These are phyloP conservation scores for Diachrysia chrysitis DNA, from an alignment of 2,888 invertebrate species.

Conservation along the genomic window DNA sequence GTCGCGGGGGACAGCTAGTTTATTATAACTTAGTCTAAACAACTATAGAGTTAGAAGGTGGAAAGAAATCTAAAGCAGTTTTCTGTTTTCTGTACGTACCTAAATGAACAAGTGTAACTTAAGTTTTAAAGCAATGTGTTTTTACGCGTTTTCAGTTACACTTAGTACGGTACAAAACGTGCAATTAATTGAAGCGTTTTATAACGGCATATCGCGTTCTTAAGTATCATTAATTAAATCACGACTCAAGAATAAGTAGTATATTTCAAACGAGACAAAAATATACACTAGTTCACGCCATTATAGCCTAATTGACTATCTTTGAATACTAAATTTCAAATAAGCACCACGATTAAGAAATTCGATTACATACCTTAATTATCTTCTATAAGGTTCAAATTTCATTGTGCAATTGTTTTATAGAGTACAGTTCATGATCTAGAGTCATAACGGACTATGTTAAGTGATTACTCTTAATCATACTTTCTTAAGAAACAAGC, in stretches of 20 bases:
- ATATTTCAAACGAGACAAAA: constrained; percentile 31
- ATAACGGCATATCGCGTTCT: constrained; percentile 31
- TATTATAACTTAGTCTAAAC: too few relatives aligned
- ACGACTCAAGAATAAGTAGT: constrained; percentile 15
- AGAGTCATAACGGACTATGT: constrained; percentile 28
- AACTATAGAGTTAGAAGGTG: too few relatives aligned
- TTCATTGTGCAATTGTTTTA: not conserved
- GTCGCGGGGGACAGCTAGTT: too few relatives aligned
- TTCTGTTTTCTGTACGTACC: too few relatives aligned
- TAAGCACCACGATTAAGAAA: constrained; percentile 5
- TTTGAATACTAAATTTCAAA: constrained; percentile 20
- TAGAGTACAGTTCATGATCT: constrained; percentile 35
- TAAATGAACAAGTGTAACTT: too few relatives aligned
- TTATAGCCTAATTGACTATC: constrained; percentile 19
- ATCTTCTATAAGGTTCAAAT: constrained; percentile 10
- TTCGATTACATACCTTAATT: constrained; percentile 12
- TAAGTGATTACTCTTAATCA: constrained; percentile 43
- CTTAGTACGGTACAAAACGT: constrained; percentile 14
- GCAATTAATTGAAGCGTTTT: constrained; percentile 31
- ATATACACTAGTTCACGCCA: constrained; percentile 24
- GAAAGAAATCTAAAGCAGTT: too few relatives aligned
- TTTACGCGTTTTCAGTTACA: not conserved
- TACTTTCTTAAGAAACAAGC: constrained; percentile 47
- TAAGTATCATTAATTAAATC: constrained; percentile 32
- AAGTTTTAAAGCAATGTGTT: not conserved